Evolutionary conservation across 1,140 invertebrate species (phyloP).

Genomic region (Paralvinella palmiformis): DNA sequence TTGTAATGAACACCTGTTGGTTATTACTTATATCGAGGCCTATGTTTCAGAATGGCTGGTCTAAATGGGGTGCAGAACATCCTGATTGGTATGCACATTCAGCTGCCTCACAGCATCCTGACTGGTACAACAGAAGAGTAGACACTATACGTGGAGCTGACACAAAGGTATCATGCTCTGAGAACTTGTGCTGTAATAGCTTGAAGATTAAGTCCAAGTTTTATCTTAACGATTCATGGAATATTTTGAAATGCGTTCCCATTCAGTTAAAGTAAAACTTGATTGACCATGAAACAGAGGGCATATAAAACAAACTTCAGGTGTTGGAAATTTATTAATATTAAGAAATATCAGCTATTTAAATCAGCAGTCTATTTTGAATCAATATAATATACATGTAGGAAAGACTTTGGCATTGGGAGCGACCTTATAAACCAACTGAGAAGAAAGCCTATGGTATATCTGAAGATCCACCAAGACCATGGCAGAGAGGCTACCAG

Average conservation of each 20-base stretch:
- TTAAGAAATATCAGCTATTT: too few species aligned
- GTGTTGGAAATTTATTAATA: too few species aligned
- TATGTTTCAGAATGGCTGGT: slow-evolving; percentile 18
- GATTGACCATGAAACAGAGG: neutral
- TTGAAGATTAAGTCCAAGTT: neutral
- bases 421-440: slow-evolving; percentile 2
- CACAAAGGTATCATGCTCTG: neutral
- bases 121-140: slow-evolving; percentile 12
- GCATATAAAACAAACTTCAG: neutral
- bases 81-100: slow-evolving; percentile 16
- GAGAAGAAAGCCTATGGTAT: slow-evolving; percentile 11
- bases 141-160: slow-evolving; percentile 5
- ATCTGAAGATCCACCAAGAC: neutral
- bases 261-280: neutral
- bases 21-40: too few species aligned
- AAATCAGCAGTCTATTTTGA: neutral
- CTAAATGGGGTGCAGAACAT: slow-evolving; percentile 15
- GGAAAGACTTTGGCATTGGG: slow-evolving; percentile 6
- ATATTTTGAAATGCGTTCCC: neutral
- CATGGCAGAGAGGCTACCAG: neutral
- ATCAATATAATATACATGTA: slow-evolving; percentile 10
- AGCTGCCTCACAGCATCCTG: slow-evolving; percentile 1
- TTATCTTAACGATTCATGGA: too few species aligned
- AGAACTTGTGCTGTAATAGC: neutral
- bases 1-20: too few species aligned